Percentiles rank a stretch among this genome's conserved stretches.
Conservation (phyloP, 2,888 invertebrate species). For the Bombyx huttoni region DNA sequence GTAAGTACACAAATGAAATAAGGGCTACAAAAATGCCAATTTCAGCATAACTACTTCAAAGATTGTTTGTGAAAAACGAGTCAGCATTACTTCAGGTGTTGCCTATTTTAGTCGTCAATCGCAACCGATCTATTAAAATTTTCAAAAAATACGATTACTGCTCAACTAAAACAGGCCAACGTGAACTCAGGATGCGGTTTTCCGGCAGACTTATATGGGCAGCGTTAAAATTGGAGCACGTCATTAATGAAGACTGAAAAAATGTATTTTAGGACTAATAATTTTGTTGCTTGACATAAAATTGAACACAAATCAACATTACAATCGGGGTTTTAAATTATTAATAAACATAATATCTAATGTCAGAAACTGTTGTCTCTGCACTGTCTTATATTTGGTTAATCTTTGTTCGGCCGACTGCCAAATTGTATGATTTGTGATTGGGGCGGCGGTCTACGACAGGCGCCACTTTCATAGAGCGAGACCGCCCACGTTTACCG, state of each 20-base stretch:
- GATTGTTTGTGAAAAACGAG: no score
- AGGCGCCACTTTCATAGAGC: conserved; percentile 50
- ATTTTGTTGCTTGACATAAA: not conserved
- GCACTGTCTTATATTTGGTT: conserved; percentile 8
- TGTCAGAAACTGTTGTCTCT: conserved; percentile 3
- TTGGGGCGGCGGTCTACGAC: conserved; percentile 19
- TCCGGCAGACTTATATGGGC: conserved; percentile 2
- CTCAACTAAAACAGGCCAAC: not conserved
- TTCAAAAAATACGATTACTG: not conserved
- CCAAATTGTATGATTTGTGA: conserved; percentile 61
- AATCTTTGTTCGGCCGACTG: conserved; percentile 43
- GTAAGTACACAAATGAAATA: no score
- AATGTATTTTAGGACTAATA: not conserved
- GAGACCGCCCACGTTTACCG: conserved; percentile 28
- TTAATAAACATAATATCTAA: not conserved
- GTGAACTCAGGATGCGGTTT: conserved; percentile 4
- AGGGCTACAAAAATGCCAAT: no score
- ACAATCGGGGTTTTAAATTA: not conserved
- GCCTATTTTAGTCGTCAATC: no score
- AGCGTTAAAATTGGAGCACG: conserved; percentile 3
- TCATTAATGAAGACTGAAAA: not conserved
- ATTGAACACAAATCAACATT: not conserved
- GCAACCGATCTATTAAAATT: not conserved
- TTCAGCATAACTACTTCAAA: no score
- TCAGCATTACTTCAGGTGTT: no score